Base-by-base conservation (phyloP, 2,888 invertebrate genomes). In the Geophilus truncorum region DNA sequence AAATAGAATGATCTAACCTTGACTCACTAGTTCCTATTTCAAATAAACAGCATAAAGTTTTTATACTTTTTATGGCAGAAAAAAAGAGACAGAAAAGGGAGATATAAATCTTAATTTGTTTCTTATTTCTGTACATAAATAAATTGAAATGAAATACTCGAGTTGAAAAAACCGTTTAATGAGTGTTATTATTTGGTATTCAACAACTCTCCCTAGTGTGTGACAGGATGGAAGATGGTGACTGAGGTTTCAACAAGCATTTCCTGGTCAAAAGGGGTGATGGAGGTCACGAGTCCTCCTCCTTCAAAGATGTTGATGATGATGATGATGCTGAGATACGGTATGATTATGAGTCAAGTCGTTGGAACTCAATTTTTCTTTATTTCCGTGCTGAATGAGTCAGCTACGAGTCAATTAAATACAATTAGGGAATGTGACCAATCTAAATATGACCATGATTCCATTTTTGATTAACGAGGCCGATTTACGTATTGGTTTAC, bases 231-330 rank as follows among this genome's bases (percentile, higher is more conserved):
- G 57, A 70, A 25, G 70, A 25, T 70, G 10, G 25, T 70, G 25
- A 28, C 3, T 25, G 15, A 12, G 0, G 10, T 70, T 70, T 70
- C 25, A 70, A 70, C 70, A 12, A 70, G 70, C 70, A 70, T 70
- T 70, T 70, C 70, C 70, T 70, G 70, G 57, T 57, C 57, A 18
- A 6, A 57, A 57, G 57, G 40, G 57, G 70, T 70, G 70, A 70
- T 70, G 70, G 70, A 70, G 70, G 70, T 70, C 70, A 70, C 70
- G 70, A 70, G 70, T 70, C 70, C 70, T 70, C 70, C 70, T 70
- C 70, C 70, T 70, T 25, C 25, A n/a, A n/a, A 70, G 70, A 45
- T 45, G 45, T n/a, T 45, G 45, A 45, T 45, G 45, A 12, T 45
- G n/a, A 23, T 23, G 70, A 70, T 70, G 70, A 51, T 18, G 70